phyloP scores from a whole-genome alignment of 1,140 invertebrate species.

The Chlorops oryzae region DNA sequence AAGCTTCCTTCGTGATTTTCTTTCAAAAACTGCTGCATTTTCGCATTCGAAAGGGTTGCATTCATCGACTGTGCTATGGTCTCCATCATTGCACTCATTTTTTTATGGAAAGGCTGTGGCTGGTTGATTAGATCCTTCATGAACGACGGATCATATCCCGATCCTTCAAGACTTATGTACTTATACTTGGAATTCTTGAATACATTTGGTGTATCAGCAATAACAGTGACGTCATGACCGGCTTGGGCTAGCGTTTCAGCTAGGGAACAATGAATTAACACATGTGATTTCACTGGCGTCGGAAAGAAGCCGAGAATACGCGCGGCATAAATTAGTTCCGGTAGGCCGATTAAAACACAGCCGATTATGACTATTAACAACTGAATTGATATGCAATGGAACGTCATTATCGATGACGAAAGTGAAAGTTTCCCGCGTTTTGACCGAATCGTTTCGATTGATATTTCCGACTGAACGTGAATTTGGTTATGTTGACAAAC shows the following conservation, averaged over 20 bases:
- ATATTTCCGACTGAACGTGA: no score
- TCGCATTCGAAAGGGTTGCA: slow-evolving; percentile 2
- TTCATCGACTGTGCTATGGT: not conserved
- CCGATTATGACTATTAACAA: no score
- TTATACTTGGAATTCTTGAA: not conserved
- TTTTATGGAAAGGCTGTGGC: slow-evolving; percentile 2
- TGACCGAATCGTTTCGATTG: no score
- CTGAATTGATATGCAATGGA: no score
- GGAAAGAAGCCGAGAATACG: slow-evolving; percentile 27
- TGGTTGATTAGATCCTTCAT: slow-evolving; percentile 5
- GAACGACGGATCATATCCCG: no score
- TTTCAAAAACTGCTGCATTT: slow-evolving; percentile 2
- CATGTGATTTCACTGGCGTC: slow-evolving; percentile 24
- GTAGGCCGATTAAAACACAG: no score
- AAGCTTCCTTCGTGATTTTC: slow-evolving; percentile 10
- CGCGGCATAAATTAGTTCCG: no score
- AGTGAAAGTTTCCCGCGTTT: no score
- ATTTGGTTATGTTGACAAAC: no score
- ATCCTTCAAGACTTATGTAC: slow-evolving; percentile 3
- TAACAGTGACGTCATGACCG: slow-evolving; percentile 29
- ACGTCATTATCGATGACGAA: no score
- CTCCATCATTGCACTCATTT: not conserved
- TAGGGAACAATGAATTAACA: slow-evolving; percentile 20
- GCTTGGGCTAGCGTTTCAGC: slow-evolving; percentile 19
- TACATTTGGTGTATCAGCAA: not conserved